A percentile compares a stretch with the other conserved stretches of the same genome.
Evolutionary conservation across 2,888 invertebrate genomes (phyloP).

Genomic region (Nebria brevicollis): DNA sequence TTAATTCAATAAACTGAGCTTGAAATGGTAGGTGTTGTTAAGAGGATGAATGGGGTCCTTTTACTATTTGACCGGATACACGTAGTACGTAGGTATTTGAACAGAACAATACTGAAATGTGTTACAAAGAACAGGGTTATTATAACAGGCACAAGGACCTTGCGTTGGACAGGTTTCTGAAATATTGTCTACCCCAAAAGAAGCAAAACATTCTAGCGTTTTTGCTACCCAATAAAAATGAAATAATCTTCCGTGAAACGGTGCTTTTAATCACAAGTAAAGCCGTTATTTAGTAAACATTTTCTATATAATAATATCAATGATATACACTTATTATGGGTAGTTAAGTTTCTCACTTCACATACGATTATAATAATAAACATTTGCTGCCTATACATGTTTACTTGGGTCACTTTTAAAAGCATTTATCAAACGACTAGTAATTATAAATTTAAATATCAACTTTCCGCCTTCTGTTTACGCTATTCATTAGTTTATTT

Average conservation of each 20-base stretch:
- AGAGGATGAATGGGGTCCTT: neutral
- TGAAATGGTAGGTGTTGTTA: neutral
- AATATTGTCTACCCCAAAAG: neutral
- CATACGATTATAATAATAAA: constrained; percentile 3
- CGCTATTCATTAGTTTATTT: constrained; percentile 25
- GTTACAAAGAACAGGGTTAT: neutral
- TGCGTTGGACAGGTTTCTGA: neutral
- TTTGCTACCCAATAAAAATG: too few relatives aligned
- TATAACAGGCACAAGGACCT: neutral
- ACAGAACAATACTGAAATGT: neutral
- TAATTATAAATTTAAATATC: constrained; percentile 30
- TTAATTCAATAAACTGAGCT: neutral
- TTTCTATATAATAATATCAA: neutral
- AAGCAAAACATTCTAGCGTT: neutral
- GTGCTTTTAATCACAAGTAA: too few relatives aligned
- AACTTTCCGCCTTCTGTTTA: neutral
- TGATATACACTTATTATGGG: neutral
- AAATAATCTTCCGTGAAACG: too few relatives aligned
- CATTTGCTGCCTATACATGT: constrained; percentile 17
- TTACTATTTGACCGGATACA: neutral
- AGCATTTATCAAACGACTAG: neutral
- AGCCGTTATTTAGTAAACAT: too few relatives aligned
- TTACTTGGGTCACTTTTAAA: constrained; percentile 13
- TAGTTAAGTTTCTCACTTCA: constrained; percentile 8
- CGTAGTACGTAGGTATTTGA: neutral